Evolutionary conservation across 2,888 invertebrate genomes (phyloP).

Genomic region (Muschampia plurimacula): DNA sequence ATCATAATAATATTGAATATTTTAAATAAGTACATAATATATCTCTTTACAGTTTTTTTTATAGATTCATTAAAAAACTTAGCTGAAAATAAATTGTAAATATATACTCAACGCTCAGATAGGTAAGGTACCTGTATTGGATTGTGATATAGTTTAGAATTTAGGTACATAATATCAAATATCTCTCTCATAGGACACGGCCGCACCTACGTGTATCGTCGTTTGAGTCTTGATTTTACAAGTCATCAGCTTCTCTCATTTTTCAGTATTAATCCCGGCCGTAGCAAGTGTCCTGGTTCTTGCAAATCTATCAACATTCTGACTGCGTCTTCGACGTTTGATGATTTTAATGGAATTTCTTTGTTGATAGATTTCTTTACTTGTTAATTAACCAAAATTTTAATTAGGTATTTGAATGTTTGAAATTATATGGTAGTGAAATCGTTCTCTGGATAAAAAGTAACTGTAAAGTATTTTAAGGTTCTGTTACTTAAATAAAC

Average conservation of each 20-base stretch:
- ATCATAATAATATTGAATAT: constrained; percentile 36
- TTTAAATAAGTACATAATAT: constrained; percentile 32
- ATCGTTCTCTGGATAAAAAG: too few relatives aligned
- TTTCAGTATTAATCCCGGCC: neutral
- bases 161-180: constrained; percentile 48
- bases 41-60: constrained; percentile 46
- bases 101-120: constrained; percentile 63
- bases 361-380: too few relatives aligned
- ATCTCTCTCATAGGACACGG: constrained; percentile 71
- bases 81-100: constrained; percentile 69
- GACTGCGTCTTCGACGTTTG: too few relatives aligned
- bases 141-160: constrained; percentile 49
- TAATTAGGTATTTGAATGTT: too few relatives aligned
- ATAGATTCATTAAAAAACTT: constrained; percentile 49
- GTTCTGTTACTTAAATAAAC: too few relatives aligned
- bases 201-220: neutral
- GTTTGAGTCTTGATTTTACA: neutral
- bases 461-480: too few relatives aligned
- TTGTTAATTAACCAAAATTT: too few relatives aligned
- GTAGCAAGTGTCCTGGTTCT: neutral
- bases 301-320: neutral
- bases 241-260: neutral
- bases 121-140: constrained; percentile 53
- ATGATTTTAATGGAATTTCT: too few relatives aligned
- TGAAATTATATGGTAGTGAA: too few relatives aligned